A percentile compares a stretch with the other conserved stretches of the same genome.
These are phyloP conservation scores for Conus canariensis DNA, from an alignment of 2,888 invertebrate species.

Conservation along the genomic window DNA sequence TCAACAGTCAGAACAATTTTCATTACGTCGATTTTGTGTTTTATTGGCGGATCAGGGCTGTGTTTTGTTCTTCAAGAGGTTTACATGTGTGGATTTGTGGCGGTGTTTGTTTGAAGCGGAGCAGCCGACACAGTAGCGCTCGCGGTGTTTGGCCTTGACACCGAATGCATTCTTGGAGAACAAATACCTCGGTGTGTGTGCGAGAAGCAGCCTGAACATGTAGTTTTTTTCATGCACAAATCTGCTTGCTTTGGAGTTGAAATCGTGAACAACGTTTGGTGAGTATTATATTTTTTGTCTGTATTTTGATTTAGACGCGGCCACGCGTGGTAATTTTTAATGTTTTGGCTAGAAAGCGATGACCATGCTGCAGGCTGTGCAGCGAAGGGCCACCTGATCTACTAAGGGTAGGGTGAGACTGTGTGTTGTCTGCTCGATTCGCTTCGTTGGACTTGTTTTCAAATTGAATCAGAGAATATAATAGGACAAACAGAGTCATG, in stretches of 20 bases:
- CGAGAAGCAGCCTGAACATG: background rate
- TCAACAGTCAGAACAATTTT: background rate
- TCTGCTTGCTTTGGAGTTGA: background rate
- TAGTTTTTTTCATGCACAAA: background rate
- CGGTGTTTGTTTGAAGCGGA: slow-evolving; percentile 6
- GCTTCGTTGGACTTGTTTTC: background rate
- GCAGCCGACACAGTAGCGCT: slow-evolving; percentile 24
- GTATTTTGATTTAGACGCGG: background rate
- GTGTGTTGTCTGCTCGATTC: background rate
- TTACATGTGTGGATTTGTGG: background rate
- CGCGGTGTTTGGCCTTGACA: slow-evolving; percentile 13
- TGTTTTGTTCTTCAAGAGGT: background rate
- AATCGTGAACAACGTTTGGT: background rate
- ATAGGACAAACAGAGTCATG: no score
- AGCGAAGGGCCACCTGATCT: background rate
- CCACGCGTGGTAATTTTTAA: background rate
- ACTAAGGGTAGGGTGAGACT: background rate
- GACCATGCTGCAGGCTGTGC: slow-evolving; percentile 5
- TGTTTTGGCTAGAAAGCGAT: background rate
- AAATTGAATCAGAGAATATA: no score
- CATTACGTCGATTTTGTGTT: background rate
- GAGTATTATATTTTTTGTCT: background rate
- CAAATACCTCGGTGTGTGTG: slow-evolving; percentile 15
- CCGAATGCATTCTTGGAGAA: slow-evolving; percentile 10
- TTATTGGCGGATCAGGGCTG: background rate